Evolutionary conservation across 2,888 invertebrate genomes (phyloP), one percentile per base, ranked within the genome.

Genomic region (Agrilus biguttatus): DNA sequence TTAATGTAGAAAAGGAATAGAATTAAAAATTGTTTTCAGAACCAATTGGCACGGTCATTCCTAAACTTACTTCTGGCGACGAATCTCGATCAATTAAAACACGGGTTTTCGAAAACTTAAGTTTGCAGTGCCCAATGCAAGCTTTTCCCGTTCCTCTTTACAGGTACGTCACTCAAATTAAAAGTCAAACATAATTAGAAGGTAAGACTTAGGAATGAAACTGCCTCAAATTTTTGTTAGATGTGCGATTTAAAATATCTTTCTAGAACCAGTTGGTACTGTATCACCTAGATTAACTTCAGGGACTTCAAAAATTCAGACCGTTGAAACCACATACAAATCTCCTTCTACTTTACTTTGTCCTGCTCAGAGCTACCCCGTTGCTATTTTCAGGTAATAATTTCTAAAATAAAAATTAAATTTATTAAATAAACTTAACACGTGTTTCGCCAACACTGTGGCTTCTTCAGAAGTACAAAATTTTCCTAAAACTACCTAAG

Each of bases 311-410:
- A 50, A 51, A 44, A 52, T 53, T 35, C 55, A 59, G 48, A 57
- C 55, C 14, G 51, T 56, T 45, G 42, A 51, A 3, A 49, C 53
- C 33, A 51, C 47, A 38, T 34, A 54, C 23, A 55, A 55, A 19
- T 57, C 59, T 39, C 70, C 68, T 46, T 57, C 77, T 51, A 73
- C 78, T 41, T 71, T 85, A 49, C 70, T 77, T 53, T 85, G 83
- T 60, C 81, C 81, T 39, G 80, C 80, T 44, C 83, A 85, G 69
- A 82, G 79, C 23, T 78, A 70, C 63, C 78, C 77, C 17, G 70
- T 74, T 41, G 14, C 17, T 8, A 14, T 36, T n/a, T 14, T 17
- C 13, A 36, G 14, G 36, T 36, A 36, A 14, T 36, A 5, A 21
- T 21, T 21, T 21, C 7, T 21, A n/a, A n/a, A n/a, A n/a, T n/a